Evolutionary conservation across 2,888 invertebrate genomes (phyloP), one percentile per base, ranked within the genome.

Genomic region (Rosalia funebris): DNA sequence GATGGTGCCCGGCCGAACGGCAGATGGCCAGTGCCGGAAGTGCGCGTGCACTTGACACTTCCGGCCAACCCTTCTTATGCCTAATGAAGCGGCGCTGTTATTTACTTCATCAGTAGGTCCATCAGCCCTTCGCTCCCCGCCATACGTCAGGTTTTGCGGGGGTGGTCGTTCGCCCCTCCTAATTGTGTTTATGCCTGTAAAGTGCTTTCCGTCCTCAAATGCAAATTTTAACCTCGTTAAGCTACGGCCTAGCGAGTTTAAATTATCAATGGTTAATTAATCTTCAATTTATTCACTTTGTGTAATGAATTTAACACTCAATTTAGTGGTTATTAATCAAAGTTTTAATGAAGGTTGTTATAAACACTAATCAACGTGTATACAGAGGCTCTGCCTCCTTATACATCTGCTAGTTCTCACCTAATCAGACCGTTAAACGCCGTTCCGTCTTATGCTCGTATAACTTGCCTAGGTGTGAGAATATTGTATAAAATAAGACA

Each of bases 281-380:
- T 82, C 82, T 82, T 82, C 82, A 82, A 82, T 83, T 83, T 83
- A 82, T 83, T 83, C 82, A 82, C 83, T 82, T 82, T 82, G 79
- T 81, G 77, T 77, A 77, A 77, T 76, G 76, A 77, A 77, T 77
- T 76, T 77, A 77, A 77, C 77, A 77, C 77, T 77, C 84, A 84
- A 84, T 84, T 84, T 83, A 82, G 83, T 81, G 83, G 82, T 83
- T 83, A 83, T 84, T 84, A 84, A 84, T 84, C 83, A 83, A 84
- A 83, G 82, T 84, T 84, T 83, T 83, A 83, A 84, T 84, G 82
- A 83, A 82, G 79, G 77, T 72, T 78, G 77, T 78, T 79, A 75
- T 73, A 73, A 75, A 75, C 75, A 75, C 75, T 74, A 73, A 75
- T 75, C 74, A 75, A 71, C 63, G 70, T 63, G 66, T 70, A 70